Percentiles rank a stretch among this genome's conserved stretches.
These are phyloP conservation scores for Meghimatium bilineatum DNA, from an alignment of 2,888 invertebrate genomes.

Conservation along the genomic window DNA sequence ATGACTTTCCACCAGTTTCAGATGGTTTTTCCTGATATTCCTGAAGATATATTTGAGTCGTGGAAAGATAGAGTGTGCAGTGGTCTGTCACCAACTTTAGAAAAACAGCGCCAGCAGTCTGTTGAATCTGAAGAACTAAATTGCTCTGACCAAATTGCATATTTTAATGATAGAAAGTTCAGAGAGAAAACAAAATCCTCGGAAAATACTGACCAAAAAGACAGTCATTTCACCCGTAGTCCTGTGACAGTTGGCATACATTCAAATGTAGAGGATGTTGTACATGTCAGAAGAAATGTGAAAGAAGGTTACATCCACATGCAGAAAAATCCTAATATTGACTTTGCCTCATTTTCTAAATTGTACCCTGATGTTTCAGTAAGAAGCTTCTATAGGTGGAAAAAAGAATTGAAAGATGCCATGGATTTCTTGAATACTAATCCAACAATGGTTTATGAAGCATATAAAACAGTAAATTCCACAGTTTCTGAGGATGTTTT, in stretches of 20 bases:
- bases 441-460: constrained; percentile 42
- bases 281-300: constrained; percentile 1
- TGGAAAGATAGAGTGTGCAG: constrained; percentile 48
- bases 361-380: constrained; percentile 49
- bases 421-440: constrained; percentile 48
- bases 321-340: constrained; percentile 52
- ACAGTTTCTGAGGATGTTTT: constrained; percentile 48
- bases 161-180: background rate
- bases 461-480: constrained; percentile 43
- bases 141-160: background rate
- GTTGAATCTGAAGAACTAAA: background rate
- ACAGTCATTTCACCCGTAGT: background rate
- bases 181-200: background rate
- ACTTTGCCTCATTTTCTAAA: constrained; percentile 50
- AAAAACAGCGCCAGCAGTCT: background rate
- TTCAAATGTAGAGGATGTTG: background rate
- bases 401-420: constrained; percentile 51
- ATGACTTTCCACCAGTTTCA: constrained; percentile 50
- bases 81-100: background rate
- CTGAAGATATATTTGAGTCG: constrained; percentile 52
- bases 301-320: constrained; percentile 52
- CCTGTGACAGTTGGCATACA: background rate
- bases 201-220: background rate
- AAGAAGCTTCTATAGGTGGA: constrained; percentile 53
- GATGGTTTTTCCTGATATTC: constrained; percentile 52